These are phyloP conservation scores for Hemicordylus capensis DNA, from an alignment of 2,113 vertebrate species.

Conservation along the genomic window DNA sequence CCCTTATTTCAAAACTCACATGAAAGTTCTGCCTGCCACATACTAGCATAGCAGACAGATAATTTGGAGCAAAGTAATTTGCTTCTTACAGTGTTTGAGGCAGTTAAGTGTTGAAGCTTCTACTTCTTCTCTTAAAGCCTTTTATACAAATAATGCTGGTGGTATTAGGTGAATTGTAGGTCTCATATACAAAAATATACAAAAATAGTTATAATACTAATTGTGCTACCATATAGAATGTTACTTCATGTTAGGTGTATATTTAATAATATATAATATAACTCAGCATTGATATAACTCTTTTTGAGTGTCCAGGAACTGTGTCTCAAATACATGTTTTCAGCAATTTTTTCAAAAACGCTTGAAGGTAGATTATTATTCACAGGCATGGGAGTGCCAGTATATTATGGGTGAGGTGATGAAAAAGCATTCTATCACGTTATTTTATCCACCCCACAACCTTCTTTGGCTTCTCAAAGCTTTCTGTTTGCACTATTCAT, in stretches of 20 bases:
- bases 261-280: not conserved
- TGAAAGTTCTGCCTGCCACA: accelerated
- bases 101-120: slow-evolving; percentile 16
- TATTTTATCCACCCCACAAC: no score
- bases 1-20: slow-evolving; percentile 6
- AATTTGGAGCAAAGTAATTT: slow-evolving; percentile 24
- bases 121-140: not conserved
- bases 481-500: no score
- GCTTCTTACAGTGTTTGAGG: slow-evolving; percentile 32
- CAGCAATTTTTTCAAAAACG: no score
- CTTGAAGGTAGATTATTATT: no score
- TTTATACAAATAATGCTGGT: not conserved
- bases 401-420: no score
- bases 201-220: not conserved
- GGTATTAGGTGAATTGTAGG: not conserved
- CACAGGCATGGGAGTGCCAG: no score
- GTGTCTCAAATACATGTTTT: no score
- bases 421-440: no score
- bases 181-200: not conserved
- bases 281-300: no score
- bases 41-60: not conserved
- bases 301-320: no score
- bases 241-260: not conserved
- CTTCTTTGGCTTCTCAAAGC: no score
- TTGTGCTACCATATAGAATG: not conserved